Conservation (phyloP, 92 coral and sea anemone species). For the Phenganax stokvisi region DNA sequence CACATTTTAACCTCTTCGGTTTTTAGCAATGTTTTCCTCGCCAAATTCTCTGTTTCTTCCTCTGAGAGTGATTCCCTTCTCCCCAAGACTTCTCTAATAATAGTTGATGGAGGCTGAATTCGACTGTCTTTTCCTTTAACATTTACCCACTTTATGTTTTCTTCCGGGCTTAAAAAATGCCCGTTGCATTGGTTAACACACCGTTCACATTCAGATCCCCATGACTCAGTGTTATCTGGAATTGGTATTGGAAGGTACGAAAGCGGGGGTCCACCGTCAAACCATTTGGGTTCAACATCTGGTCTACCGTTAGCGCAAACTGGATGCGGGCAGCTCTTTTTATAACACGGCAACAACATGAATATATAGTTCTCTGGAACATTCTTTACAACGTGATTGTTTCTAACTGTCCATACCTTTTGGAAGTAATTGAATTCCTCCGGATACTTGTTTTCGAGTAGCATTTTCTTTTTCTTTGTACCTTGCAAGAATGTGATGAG, state of each 20-base stretch:
- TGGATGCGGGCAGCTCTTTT: slow-evolving; percentile 49
- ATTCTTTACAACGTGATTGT: slow-evolving; percentile 39
- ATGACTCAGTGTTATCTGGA: slow-evolving; percentile 44
- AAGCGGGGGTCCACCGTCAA: slow-evolving; percentile 47
- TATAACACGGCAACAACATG: slow-evolving; percentile 48
- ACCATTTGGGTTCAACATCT: slow-evolving; percentile 44
- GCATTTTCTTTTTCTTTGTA: slow-evolving; percentile 30
- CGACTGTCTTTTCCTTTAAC: slow-evolving; percentile 6
- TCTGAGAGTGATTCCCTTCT: slow-evolving; percentile 7
- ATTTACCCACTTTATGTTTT: slow-evolving; percentile 32
- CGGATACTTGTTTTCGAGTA: slow-evolving; percentile 28
- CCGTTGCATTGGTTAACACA: slow-evolving; percentile 42
- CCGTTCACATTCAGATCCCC: slow-evolving; percentile 48
- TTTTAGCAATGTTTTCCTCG: slow-evolving; percentile 41
- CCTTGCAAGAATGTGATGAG: slow-evolving; percentile 37
- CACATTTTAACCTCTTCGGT: slow-evolving; percentile 42
- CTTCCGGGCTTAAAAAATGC: slow-evolving; percentile 42
- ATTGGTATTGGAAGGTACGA: slow-evolving; percentile 47
- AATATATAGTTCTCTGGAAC: slow-evolving; percentile 44
- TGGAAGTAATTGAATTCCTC: slow-evolving; percentile 42
- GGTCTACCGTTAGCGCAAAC: slow-evolving; percentile 41
- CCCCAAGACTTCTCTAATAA: slow-evolving; percentile 18
- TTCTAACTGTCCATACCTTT: slow-evolving; percentile 45
- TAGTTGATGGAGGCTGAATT: slow-evolving; percentile 17
- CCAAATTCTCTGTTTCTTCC: slow-evolving; percentile 34